Base-by-base conservation (phyloP, 1,140 invertebrate genomes). In the Drosophila micromelanica region DNA sequence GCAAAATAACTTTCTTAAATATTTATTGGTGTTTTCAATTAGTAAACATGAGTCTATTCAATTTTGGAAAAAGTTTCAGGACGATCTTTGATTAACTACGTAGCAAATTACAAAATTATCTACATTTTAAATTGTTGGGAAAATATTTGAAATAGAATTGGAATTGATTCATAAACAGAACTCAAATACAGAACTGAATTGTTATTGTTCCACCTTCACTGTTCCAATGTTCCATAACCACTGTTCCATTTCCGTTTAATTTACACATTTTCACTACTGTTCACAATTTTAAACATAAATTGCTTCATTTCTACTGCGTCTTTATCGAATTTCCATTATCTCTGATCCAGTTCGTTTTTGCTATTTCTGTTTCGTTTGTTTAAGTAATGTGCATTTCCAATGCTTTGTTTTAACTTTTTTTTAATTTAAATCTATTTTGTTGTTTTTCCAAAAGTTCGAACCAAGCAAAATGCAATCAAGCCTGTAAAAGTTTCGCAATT, bases 401-500 rank as follows among this genome's bases (percentile, higher is more conserved):
- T 27, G 12, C n/a, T 15, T 51, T 32, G 13, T 11, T 4, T 30
- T 2, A 12, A n/a, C 32, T 12, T 48, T 27, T 38, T 23, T 30
- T 46, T 37, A 20, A 12, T 6, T 20, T 27, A 51, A 51, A 51
- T 27, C 40, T 40, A 55, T 55, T 63, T 55, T 60, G 35, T 13
- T 13, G 5, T 45, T 59, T 32, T n/a, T 15, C 5, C 15, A 3
- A 15, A 45, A 60, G 27, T 46, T 60, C 7, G 3, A 30, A 12
- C 15, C 27, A 35, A 63, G 48, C 51, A 46, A 43, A 54, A 61
- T 35, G 37, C 68, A 76, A 64, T 76, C 73, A 76, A 67, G 62
- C 62, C 46, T 65, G 51, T 52, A 55, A 67, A 62, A 73, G 40
- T 55, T 61, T 49, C 45, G 51, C 57, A 74, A 70, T 42, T 59